Percentiles rank a stretch among this genome's conserved stretches.
These are phyloP conservation scores for Syngnathus acus DNA, from an alignment of 2,797 vertebrate genomes.

Conservation along the genomic window DNA sequence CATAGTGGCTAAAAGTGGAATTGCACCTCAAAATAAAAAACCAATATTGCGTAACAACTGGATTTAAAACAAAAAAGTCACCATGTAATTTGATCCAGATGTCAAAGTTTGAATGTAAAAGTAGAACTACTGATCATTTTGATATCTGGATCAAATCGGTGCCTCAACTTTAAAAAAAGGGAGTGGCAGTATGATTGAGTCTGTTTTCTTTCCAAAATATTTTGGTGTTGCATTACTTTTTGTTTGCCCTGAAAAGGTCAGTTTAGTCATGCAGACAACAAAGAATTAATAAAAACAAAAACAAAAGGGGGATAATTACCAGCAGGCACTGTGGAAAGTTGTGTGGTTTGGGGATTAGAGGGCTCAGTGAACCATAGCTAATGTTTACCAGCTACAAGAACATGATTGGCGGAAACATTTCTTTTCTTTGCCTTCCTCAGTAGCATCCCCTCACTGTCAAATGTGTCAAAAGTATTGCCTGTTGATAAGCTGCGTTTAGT, in stretches of 20 bases:
- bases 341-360: constrained; percentile 4
- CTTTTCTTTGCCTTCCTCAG: not conserved
- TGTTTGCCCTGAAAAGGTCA: not conserved
- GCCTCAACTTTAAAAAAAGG: not conserved
- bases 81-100: not conserved
- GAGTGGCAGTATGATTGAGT: not conserved
- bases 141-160: not conserved
- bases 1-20: too few species aligned
- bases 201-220: not conserved
- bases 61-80: too few species aligned
- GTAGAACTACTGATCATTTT: not conserved
- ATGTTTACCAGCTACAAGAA: constrained; percentile 6
- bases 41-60: too few species aligned
- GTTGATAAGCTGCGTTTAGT: too few species aligned
- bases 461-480: too few species aligned
- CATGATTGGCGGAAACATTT: not conserved
- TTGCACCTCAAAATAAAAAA: too few species aligned
- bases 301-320: not conserved
- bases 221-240: constrained; percentile 1
- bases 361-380: not conserved
- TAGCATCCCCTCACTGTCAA: not conserved
- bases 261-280: constrained; percentile 1
- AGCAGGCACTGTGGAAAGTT: not conserved
- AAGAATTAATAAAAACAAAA: not conserved
- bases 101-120: not conserved